Percentiles rank a stretch among this genome's conserved stretches.
These are phyloP conservation scores for Zeugodacus cucurbitae DNA, from an alignment of 1,140 invertebrate species.

Conservation along the genomic window DNA sequence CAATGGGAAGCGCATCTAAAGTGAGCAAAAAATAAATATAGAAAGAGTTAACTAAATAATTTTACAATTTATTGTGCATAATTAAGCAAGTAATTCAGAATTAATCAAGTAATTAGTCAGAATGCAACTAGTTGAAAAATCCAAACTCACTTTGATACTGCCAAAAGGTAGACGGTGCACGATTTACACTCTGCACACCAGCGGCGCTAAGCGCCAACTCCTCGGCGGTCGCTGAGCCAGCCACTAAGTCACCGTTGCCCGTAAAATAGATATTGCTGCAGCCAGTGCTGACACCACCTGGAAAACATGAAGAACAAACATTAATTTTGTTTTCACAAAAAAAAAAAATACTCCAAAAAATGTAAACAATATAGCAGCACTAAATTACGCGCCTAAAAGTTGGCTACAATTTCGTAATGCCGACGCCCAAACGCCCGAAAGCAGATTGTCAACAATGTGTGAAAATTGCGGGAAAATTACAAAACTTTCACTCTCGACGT, in stretches of 20 bases:
- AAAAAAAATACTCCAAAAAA: background rate
- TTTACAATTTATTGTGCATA: background rate
- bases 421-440: background rate
- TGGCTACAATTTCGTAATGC: background rate
- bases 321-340: background rate
- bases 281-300: constrained; percentile 57
- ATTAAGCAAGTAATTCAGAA: background rate
- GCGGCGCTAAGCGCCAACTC: constrained; percentile 52
- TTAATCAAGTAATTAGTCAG: background rate
- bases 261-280: constrained; percentile 63
- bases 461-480: background rate
- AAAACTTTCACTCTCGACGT: background rate
- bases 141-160: constrained; percentile 76
- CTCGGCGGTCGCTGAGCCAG: constrained; percentile 59
- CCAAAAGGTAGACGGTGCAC: constrained; percentile 75
- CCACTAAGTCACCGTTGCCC: constrained; percentile 63
- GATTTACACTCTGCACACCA: constrained; percentile 50
- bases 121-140: background rate
- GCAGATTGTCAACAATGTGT: background rate
- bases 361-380: background rate
- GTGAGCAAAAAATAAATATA: background rate
- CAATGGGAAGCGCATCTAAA: constrained; percentile 72
- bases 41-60: background rate
- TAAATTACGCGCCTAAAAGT: background rate
- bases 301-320: constrained; percentile 16